Evolutionary conservation across 1,140 invertebrate genomes (phyloP).

Genomic region (Drosophila pectinifera): DNA sequence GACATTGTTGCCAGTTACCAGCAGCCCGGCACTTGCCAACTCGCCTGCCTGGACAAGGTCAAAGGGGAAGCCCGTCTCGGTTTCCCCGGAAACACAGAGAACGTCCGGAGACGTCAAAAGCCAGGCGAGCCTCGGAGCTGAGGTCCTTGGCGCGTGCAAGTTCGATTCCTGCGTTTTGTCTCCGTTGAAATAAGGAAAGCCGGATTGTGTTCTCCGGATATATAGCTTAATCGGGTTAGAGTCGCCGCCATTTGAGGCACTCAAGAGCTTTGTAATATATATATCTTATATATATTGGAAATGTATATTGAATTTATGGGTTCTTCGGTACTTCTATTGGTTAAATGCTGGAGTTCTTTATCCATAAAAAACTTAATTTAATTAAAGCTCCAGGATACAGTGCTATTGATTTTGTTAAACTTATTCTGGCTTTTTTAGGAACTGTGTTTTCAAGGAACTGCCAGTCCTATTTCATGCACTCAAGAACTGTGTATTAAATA

Average conservation of each 20-base stretch:
- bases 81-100: neutral
- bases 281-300: too few relatives aligned
- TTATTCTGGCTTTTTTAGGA: too few relatives aligned
- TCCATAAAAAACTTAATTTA: too few relatives aligned
- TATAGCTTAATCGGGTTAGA: neutral
- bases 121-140: constrained; percentile 13
- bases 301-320: too few relatives aligned
- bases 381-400: too few relatives aligned
- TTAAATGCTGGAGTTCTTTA: too few relatives aligned
- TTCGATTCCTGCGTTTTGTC: too few relatives aligned
- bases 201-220: neutral
- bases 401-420: too few relatives aligned
- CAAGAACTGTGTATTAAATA: too few relatives aligned
- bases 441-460: too few relatives aligned
- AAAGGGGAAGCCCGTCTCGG: neutral
- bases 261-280: neutral
- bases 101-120: neutral
- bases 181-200: neutral
- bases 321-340: too few relatives aligned
- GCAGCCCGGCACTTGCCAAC: constrained; percentile 25
- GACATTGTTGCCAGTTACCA: constrained; percentile 35
- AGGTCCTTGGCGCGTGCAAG: constrained; percentile 16
- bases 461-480: too few relatives aligned
- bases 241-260: neutral
- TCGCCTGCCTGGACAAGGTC: constrained; percentile 40